These are phyloP conservation scores for Himalopsyche tibetana DNA, from an alignment of 2,888 invertebrate species.

Conservation along the genomic window DNA sequence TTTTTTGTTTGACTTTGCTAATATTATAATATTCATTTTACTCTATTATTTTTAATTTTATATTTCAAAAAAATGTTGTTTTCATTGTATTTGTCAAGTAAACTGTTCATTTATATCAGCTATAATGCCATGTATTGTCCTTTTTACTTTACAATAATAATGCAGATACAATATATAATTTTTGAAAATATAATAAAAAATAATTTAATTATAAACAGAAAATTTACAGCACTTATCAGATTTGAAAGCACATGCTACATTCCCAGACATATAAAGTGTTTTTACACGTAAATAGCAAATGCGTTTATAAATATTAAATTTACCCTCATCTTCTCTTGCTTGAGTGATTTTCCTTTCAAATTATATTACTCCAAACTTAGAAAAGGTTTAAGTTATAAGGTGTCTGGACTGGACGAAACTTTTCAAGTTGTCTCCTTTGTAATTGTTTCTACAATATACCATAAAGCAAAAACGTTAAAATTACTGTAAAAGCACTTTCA, in stretches of 20 bases:
- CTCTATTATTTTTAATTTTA: too few species aligned
- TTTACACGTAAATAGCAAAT: slow-evolving; percentile 20
- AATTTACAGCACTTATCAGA: neutral
- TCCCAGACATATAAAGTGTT: slow-evolving; percentile 33
- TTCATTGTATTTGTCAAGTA: too few species aligned
- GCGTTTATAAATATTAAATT: slow-evolving; percentile 43
- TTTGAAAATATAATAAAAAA: too few species aligned
- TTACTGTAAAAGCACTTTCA: neutral
- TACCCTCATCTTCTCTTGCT: neutral
- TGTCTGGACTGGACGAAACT: slow-evolving; percentile 16
- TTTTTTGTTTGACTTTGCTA: too few species aligned
- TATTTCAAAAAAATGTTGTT: too few species aligned
- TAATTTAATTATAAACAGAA: neutral
- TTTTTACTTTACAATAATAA: too few species aligned
- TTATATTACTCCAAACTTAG: slow-evolving; percentile 3
- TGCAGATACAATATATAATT: too few species aligned
- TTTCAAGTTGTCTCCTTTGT: slow-evolving; percentile 31
- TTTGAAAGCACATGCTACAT: slow-evolving; percentile 1
- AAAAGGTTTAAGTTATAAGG: slow-evolving; percentile 27
- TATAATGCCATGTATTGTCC: too few species aligned
- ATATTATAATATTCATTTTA: too few species aligned
- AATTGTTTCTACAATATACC: slow-evolving; percentile 26
- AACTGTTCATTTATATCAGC: too few species aligned
- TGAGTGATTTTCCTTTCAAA: slow-evolving; percentile 8
- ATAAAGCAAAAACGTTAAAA: slow-evolving; percentile 9